Evolutionary conservation across 35 echinoderm and acorn worm genomes (phyloP).

Genomic region (Hemicentrotus pulcherrimus): DNA sequence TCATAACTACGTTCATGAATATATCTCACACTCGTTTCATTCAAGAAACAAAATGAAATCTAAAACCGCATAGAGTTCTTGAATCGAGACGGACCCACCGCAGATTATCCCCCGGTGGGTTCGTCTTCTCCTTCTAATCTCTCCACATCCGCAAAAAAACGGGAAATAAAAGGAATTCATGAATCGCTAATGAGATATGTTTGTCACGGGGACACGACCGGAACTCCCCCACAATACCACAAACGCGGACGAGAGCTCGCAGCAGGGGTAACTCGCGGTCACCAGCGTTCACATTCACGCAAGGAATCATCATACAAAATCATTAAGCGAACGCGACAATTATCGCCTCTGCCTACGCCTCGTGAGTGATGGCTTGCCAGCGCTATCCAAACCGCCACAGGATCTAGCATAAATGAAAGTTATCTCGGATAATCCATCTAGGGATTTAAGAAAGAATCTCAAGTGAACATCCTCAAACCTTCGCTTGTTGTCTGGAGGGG

Average conservation of each 20-base stretch:
- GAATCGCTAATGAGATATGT: not conserved
- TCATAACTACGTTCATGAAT: not conserved
- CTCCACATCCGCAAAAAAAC: not conserved
- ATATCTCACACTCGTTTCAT: not conserved
- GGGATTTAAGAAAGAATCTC: not conserved
- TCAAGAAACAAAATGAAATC: not conserved
- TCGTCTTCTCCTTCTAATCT: not conserved
- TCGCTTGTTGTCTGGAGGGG: not conserved
- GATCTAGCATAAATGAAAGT: not conserved
- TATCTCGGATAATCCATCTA: not conserved
- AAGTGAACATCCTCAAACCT: not conserved
- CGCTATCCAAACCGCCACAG: not conserved
- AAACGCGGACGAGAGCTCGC: not conserved
- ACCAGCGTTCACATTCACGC: not conserved
- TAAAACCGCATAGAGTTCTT: not conserved
- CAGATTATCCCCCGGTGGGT: not conserved
- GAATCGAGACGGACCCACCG: not conserved
- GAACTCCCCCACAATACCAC: not conserved
- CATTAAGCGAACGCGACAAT: not conserved
- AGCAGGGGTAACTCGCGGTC: not conserved
- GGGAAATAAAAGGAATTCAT: constrained; percentile 1
- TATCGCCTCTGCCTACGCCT: not conserved
- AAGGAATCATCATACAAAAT: not conserved
- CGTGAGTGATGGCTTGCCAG: not conserved
- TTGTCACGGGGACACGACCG: not conserved